Percentiles rank a stretch among this genome's conserved stretches.
Conservation (phyloP, 2,797 vertebrate genomes). For the Tachyglossus aculeatus region DNA sequence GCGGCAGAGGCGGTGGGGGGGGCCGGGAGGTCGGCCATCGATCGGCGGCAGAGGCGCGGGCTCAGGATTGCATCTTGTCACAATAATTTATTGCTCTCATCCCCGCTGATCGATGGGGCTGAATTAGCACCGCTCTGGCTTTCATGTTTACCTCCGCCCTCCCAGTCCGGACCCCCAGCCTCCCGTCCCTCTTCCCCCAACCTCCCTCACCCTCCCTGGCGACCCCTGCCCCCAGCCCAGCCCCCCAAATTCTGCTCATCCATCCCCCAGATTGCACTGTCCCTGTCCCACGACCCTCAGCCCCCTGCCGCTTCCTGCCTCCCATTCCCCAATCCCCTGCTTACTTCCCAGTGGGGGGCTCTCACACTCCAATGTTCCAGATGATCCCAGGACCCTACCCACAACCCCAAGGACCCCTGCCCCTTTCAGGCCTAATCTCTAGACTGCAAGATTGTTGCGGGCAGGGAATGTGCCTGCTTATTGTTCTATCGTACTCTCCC, state of each 20-base stretch:
- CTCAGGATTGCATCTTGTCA: constrained; percentile 98
- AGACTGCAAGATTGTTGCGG: no score
- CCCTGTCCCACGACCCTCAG: no score
- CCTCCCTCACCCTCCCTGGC: neutral
- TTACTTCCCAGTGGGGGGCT: no score
- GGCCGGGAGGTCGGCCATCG: constrained; percentile 75
- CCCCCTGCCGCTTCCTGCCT: no score
- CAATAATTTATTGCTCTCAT: constrained; percentile 99
- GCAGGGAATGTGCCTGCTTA: no score
- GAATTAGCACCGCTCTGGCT: constrained; percentile 88
- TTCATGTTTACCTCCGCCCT: constrained; percentile 64
- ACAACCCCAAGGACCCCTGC: neutral
- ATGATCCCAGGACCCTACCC: no score
- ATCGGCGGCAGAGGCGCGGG: constrained; percentile 90
- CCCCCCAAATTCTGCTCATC: neutral
- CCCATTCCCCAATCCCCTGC: no score
- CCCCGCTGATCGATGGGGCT: constrained; percentile 94
- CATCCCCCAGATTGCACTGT: no score
- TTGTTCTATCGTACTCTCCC: no score
- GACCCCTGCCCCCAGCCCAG: neutral
- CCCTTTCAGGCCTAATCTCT: neutral
- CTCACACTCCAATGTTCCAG: no score
- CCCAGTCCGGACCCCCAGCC: constrained; percentile 8
- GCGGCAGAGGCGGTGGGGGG: constrained; percentile 24
- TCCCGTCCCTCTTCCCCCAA: constrained; percentile 16